These are phyloP conservation scores for Drosophila guanche DNA, from an alignment of 1,140 invertebrate species.

Conservation along the genomic window DNA sequence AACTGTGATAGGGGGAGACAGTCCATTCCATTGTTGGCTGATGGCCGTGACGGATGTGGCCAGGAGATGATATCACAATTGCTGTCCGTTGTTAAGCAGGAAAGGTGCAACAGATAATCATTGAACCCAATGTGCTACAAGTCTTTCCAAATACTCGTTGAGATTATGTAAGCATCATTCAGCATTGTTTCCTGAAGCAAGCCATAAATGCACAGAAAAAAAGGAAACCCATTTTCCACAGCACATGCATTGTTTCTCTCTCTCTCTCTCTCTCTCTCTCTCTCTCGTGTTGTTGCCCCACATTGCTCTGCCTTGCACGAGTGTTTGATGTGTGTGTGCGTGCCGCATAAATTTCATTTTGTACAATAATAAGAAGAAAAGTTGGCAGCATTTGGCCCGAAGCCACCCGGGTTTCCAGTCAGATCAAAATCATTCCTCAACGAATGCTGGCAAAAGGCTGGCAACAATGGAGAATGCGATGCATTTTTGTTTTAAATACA, in stretches of 20 bases:
- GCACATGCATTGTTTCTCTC: slow-evolving; percentile 59
- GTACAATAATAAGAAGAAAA: slow-evolving; percentile 77
- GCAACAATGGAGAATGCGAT: slow-evolving; percentile 30
- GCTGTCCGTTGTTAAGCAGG: slow-evolving; percentile 5
- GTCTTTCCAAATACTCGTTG: not conserved
- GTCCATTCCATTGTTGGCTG: slow-evolving; percentile 19
- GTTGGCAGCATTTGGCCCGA: slow-evolving; percentile 66
- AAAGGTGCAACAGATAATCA: slow-evolving; percentile 28
- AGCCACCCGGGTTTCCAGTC: slow-evolving; percentile 40
- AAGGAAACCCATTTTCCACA: slow-evolving; percentile 45
- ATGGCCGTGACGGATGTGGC: slow-evolving; percentile 18
- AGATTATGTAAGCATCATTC: not conserved
- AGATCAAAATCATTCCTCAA: slow-evolving; percentile 39
- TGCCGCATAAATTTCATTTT: slow-evolving; percentile 62
- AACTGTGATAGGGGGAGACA: slow-evolving; percentile 17
- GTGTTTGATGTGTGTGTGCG: slow-evolving; percentile 18
- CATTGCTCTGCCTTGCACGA: slow-evolving; percentile 34
- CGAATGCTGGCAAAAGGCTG: slow-evolving; percentile 29
- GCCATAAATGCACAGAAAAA: slow-evolving; percentile 30
- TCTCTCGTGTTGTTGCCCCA: slow-evolving; percentile 53
- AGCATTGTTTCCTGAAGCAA: slow-evolving; percentile 11
- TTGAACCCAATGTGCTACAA: not conserved
- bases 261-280: too few species aligned
- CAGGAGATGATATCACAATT: slow-evolving; percentile 1
- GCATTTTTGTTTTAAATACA: slow-evolving; percentile 14